Conservation (phyloP, 1,140 invertebrate species). For the Meteorus sp. region DNA sequence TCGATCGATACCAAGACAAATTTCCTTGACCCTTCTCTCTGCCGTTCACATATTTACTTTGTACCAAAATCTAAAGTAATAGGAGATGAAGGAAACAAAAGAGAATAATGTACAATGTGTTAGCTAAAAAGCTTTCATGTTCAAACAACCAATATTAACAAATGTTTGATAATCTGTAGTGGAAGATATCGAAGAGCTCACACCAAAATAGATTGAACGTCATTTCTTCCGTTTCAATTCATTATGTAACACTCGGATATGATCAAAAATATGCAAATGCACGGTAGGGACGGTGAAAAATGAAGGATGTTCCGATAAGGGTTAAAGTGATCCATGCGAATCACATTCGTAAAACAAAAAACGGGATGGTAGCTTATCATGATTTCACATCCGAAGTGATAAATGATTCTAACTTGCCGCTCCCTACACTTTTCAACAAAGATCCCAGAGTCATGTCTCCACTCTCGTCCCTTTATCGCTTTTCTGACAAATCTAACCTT, state of each 20-base stretch:
- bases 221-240: no score
- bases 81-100: no score
- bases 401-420: constrained; percentile 40
- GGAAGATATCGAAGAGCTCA: neutral
- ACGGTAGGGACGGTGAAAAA: constrained; percentile 28
- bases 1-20: constrained; percentile 50
- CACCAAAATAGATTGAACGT: neutral
- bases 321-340: constrained; percentile 26
- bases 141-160: no score
- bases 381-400: constrained; percentile 48
- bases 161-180: no score
- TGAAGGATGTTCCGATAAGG: constrained; percentile 8
- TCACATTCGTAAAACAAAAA: constrained; percentile 19
- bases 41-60: constrained; percentile 19
- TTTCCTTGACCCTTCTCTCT: constrained; percentile 42
- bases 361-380: constrained; percentile 35
- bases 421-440: constrained; percentile 5
- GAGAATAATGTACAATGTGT: no score
- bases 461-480: no score
- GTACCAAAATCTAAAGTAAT: no score
- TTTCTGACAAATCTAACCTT: constrained; percentile 15
- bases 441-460: constrained; percentile 23
- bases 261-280: no score
- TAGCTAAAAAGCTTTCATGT: no score
- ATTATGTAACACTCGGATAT: no score